Base-by-base conservation (phyloP, 2,113 vertebrate species). In the Pterophyllum scalare region DNA sequence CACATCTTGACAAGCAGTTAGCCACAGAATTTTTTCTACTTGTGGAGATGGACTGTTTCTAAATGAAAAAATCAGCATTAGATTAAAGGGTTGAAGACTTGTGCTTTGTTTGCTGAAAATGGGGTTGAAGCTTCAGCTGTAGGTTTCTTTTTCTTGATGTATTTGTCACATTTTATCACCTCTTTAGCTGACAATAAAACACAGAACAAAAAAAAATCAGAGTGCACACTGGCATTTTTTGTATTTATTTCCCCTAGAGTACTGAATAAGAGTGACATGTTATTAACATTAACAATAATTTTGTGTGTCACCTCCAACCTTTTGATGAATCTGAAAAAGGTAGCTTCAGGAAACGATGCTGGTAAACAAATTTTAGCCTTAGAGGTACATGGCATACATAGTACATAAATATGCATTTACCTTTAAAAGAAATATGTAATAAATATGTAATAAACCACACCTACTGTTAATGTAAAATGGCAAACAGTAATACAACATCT, bases 391-490 rank as follows among this genome's bases (percentile, higher is more conserved):
- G 43, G 60, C 5, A 17, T 52, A 20, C 20, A 43, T 26, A 20
- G 43, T 31, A 4, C 22, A 28, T 70, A 49, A 49, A 49, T 49
- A 70, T 70, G 65, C 26, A 52, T 72, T 72, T 52, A 52, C 43
- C 26, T 31, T 72, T 72, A 26, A 72, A 26, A 72, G 43, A 52
- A 72, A 52, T 52, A 72, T 72, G 24, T 72, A 72, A 52, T 72
- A 33, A 33, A 33, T 33, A 33, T 33, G 31, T 33, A 33, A 33
- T 33, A 33, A 33, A 52, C 46, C 46, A 12, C 46, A 49, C 15
- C 46, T 2, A 49, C 13, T 49, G 15, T 17, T 49, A 49, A 49
- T 15, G 14, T 49, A 17, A 49, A 49, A 17, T 49, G 14, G 5
- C 13, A 49, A 49, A 49, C 46, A 49, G 46, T 15, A 49, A 52